Base-by-base conservation (phyloP, 1,140 invertebrate species). In the Ericerus pela region DNA sequence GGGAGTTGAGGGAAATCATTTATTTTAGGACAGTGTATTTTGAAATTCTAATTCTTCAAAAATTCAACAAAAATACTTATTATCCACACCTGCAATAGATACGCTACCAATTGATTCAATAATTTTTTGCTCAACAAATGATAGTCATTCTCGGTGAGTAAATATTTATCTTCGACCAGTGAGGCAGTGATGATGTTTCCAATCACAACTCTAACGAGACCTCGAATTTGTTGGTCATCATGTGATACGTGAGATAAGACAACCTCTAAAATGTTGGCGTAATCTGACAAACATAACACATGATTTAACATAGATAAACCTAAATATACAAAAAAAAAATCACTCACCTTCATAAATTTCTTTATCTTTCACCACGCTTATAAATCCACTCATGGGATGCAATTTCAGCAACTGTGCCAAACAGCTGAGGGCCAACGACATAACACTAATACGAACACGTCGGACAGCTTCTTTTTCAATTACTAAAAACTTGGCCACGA, bases 201-300 rank as follows among this genome's bases (percentile, higher is more conserved):
- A 54, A 85, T 70, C 53, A 85, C 66, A 16, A 79, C 69, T 41
- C 81, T 76, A 5, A 81, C 72, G 57, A 81, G 75, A 6, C 88
- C 87, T 61, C 86, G 74, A 20, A 93, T 73, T 64, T 92, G 85
- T 0, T 88, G 89, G 71, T 93, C 88, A 33, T 73, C 67, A 47
- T 64, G 60, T 16, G 56, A 28, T 22, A 53, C 74, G 66, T 82
- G 84, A 16, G 84, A 68, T 26, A 58, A 10, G n/a, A 37, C 43
- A 38, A 53, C 26, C 27, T 53, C 27, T 30, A 57, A n/a, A n/a
- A 57, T 26, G 29, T 30, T 29, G 22, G 1, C 3, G 26, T 20
- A 57, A 14, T 47, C 55, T 26, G 38, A 20, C 10, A 36, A 33
- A 57, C 4, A 33, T 33, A 6, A 36, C 16, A 36, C 53, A 54